These are phyloP conservation scores for Antechinus stuartii DNA, from an alignment of 2,113 vertebrate species.

Conservation along the genomic window DNA sequence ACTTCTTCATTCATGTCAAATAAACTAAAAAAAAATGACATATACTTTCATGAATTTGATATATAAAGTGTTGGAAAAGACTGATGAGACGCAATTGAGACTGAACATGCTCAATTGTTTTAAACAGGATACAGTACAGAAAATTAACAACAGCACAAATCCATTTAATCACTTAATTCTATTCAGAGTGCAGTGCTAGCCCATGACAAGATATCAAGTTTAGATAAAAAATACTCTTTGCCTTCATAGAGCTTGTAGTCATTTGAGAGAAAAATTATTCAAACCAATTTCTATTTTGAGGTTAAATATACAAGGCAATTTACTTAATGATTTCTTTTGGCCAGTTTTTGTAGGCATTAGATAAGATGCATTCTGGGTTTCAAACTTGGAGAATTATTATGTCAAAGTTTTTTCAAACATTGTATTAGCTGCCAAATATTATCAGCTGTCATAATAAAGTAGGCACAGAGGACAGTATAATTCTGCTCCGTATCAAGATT, in stretches of 20 bases:
- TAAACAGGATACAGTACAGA: neutral
- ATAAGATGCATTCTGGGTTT: conserved; percentile 46
- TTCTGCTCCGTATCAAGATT: conserved; percentile 66
- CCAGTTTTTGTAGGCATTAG: conserved; percentile 47
- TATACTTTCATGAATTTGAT: conserved; percentile 17
- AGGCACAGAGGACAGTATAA: conserved; percentile 69
- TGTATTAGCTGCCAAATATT: conserved; percentile 65
- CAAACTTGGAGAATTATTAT: conserved; percentile 58
- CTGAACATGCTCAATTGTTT: neutral
- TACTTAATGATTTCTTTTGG: conserved; percentile 34
- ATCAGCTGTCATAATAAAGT: conserved; percentile 75
- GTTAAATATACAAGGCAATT: conserved; percentile 60
- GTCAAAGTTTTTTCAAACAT: conserved; percentile 61
- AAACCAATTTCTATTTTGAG: conserved; percentile 30
- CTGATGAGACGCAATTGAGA: neutral
- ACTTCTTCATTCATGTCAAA: conserved; percentile 50
- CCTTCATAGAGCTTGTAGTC: neutral
- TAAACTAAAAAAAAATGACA: conserved; percentile 38
- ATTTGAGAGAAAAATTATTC: neutral
- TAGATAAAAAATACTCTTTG: neutral
- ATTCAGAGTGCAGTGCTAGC: neutral
- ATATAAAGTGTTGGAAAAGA: conserved; percentile 24
- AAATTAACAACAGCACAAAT: neutral
- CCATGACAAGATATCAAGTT: neutral
- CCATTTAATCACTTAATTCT: neutral